These are phyloP conservation scores for Peromyscus aztecus DNA, from an alignment of 2,797 vertebrate genomes.

Conservation along the genomic window DNA sequence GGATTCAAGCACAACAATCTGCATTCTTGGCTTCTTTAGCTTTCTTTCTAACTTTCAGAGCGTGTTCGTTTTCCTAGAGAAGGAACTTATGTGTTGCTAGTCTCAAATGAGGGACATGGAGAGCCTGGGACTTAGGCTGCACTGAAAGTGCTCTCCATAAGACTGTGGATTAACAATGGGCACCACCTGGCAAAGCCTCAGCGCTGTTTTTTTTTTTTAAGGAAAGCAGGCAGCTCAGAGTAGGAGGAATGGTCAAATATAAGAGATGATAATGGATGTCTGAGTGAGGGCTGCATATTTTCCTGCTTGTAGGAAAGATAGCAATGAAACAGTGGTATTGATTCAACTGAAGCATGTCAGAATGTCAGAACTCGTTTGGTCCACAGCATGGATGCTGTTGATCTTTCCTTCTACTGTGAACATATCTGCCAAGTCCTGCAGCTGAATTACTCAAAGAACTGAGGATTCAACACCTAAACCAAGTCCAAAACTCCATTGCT, in stretches of 20 bases:
- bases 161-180: conserved; percentile 90
- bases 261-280: conserved; percentile 91
- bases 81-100: conserved; percentile 85
- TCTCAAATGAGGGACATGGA: conserved; percentile 88
- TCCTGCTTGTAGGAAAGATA: conserved; percentile 95
- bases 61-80: conserved; percentile 2
- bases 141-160: conserved; percentile 88
- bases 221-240: conserved; percentile 93
- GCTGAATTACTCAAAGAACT: conserved; percentile 92
- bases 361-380: conserved; percentile 87
- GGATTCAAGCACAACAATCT: conserved; percentile 93
- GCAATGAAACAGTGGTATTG: conserved; percentile 91
- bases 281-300: conserved; percentile 89
- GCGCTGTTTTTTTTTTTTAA: conserved; percentile 79
- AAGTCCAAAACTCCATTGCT: conserved; percentile 94
- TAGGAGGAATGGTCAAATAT: conserved; percentile 97
- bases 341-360: conserved; percentile 91
- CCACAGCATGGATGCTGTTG: conserved; percentile 91
- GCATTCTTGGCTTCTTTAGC: conserved; percentile 66
- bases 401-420: conserved; percentile 92
- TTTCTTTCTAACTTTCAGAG: conserved; percentile 60
- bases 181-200: conserved; percentile 91
- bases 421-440: conserved; percentile 92
- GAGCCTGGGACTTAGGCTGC: conserved; percentile 87
- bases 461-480: conserved; percentile 94